Conservation (phyloP, 2,113 vertebrate species). For the Zosterops borbonicus region DNA sequence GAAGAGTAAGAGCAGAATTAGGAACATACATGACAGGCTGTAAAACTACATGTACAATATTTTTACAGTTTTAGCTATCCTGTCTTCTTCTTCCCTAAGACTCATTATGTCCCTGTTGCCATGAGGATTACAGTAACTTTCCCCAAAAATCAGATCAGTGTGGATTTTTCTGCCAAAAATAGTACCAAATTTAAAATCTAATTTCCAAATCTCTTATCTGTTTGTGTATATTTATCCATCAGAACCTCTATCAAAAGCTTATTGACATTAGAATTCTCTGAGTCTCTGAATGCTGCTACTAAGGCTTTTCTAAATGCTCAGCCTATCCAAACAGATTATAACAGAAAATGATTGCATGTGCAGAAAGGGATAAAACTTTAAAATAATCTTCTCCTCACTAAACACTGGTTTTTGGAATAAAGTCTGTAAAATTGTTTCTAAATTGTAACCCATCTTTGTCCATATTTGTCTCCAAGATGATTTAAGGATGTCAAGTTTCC, state of each 20-base stretch:
- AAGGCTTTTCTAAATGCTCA: not conserved
- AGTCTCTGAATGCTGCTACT: not conserved
- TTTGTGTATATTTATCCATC: not conserved
- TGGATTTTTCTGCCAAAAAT: conserved; percentile 14
- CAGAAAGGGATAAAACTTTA: not conserved
- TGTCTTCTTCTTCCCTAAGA: not conserved
- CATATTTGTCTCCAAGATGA: not conserved
- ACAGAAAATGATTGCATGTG: not conserved
- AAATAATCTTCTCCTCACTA: not conserved
- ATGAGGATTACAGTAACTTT: not conserved
- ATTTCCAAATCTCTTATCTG: not conserved
- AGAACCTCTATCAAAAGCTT: not conserved
- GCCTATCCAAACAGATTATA: not conserved
- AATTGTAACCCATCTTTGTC: not conserved
- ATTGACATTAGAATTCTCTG: not conserved
- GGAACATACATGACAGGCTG: not conserved
- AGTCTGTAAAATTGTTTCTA: not conserved
- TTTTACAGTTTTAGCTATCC: conserved; percentile 21
- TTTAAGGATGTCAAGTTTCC: not conserved
- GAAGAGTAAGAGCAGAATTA: not conserved
- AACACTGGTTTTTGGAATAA: not conserved
- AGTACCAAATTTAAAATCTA: not conserved
- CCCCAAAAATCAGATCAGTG: not conserved
- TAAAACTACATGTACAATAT: not conserved
- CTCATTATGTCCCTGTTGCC: not conserved